Base-by-base conservation (phyloP, 37 sponge, comb jelly and placozoan species). In the Geodia barretti region DNA sequence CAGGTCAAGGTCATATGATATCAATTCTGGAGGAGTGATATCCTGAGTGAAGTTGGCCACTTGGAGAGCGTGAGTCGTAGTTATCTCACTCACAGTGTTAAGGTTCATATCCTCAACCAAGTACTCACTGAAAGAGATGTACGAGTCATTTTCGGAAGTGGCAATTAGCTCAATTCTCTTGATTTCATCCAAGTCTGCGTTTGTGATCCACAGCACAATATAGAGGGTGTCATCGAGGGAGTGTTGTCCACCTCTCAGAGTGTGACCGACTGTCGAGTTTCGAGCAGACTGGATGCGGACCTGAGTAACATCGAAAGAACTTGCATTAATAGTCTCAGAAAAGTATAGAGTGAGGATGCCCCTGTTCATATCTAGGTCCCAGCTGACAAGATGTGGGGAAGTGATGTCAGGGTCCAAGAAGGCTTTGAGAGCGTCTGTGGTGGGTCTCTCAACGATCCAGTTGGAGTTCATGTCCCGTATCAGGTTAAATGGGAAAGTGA, bases 41-140 rank as follows among this genome's bases (percentile, higher is more conserved):
- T 96, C 96, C 39, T 79, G 74, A 60, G 72, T 79, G 76, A 96
- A 92, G 19, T 33, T 64, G 25, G 37, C 41, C 20, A 88, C 92
- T 39, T 36, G 73, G 20, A 77, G 65, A 30, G 80, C 92, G 78
- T 70, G 62, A 26, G 32, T 36, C 5, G 66, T 76, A 17, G 68
- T n/a, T 7, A 66, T 60, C 24, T 79, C 69, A 29, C 81, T 36
- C 21, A 91, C 78, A 0, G 59, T 17, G 39, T 91, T 91, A 42
- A 72, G 75, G 70, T 93, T 96, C 94, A 96, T 96, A 70, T 96
- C 97, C 14, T 71, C 76, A 20, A 96, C 83, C 39, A 93, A 78
- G 4, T 41, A 32, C 28, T 74, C 24, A 11, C 74, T 31, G 43
- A 85, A 86, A 17, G 94, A 93, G 14, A 96, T 63, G 74, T 81